Conservation (phyloP, 2,797 vertebrate species). For the Parambassis ranga region DNA sequence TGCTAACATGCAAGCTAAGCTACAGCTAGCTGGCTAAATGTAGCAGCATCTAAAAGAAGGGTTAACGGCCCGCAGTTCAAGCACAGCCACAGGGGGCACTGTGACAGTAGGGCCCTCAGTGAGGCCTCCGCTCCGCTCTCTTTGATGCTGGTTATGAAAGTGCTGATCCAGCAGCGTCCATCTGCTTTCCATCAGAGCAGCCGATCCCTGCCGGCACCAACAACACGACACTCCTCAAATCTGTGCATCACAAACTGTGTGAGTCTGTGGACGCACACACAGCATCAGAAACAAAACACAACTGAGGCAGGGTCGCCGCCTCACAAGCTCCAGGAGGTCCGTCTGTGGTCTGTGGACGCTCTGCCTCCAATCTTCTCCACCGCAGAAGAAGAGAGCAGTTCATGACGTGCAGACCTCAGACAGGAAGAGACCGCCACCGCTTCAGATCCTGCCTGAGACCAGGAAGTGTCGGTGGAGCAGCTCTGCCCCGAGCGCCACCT, state of each 20-base stretch:
- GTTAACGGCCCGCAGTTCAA: too few species aligned
- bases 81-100: too few species aligned
- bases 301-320: too few species aligned
- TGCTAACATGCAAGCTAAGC: too few species aligned
- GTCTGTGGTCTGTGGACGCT: background rate
- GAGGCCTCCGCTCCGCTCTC: background rate
- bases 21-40: too few species aligned
- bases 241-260: background rate
- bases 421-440: too few species aligned
- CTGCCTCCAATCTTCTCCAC: background rate
- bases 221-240: background rate
- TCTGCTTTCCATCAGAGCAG: slow-evolving; percentile 8
- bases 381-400: background rate
- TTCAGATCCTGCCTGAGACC: too few species aligned
- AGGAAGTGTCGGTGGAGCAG: too few species aligned
- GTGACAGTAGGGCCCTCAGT: too few species aligned
- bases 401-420: background rate
- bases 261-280: background rate
- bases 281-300: background rate
- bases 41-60: too few species aligned
- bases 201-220: slow-evolving; percentile 25
- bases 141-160: background rate
- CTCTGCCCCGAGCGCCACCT: too few species aligned
- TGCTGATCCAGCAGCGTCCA: slow-evolving; percentile 9
- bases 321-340: too few species aligned